phyloP scores from a whole-genome alignment of 2,113 vertebrate genomes.

The Ammodytes dubius region DNA sequence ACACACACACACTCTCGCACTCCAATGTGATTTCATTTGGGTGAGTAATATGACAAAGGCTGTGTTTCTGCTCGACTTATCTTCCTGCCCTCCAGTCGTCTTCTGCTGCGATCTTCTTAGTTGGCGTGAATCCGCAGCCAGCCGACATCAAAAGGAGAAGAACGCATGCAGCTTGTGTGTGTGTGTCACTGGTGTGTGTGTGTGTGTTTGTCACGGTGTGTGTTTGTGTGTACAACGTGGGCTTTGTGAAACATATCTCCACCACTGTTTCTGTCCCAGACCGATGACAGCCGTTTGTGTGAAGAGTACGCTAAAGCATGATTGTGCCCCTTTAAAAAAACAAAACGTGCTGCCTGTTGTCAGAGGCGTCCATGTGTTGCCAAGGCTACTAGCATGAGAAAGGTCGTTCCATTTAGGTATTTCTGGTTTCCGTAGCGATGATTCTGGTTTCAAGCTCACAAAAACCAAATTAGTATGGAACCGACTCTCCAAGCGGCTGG shows the following conservation, averaged over 20 bases:
- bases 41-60: slow-evolving; percentile 61
- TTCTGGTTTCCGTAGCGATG: slow-evolving; percentile 61
- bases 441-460: slow-evolving; percentile 12
- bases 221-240: neutral
- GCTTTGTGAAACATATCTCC: neutral
- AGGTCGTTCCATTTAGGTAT: slow-evolving; percentile 51
- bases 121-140: slow-evolving; percentile 8
- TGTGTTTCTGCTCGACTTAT: slow-evolving; percentile 50
- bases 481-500: slow-evolving; percentile 12
- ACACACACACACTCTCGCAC: slow-evolving; percentile 22
- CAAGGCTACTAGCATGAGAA: slow-evolving; percentile 58
- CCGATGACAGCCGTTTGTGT: slow-evolving; percentile 2
- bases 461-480: slow-evolving; percentile 30
- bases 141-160: slow-evolving; percentile 26
- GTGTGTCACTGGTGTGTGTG: neutral
- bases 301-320: neutral
- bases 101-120: slow-evolving; percentile 8
- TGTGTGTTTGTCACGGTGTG: neutral
- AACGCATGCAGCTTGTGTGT: slow-evolving; percentile 16
- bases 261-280: neutral
- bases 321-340: slow-evolving; percentile 27
- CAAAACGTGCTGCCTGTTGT: slow-evolving; percentile 41
- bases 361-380: slow-evolving; percentile 42
- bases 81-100: slow-evolving; percentile 44
- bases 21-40: slow-evolving; percentile 56